Evolutionary conservation across 2,113 vertebrate genomes (phyloP), one percentile per base, ranked within the genome.

Genomic region (Tetraodon nigroviridis): DNA sequence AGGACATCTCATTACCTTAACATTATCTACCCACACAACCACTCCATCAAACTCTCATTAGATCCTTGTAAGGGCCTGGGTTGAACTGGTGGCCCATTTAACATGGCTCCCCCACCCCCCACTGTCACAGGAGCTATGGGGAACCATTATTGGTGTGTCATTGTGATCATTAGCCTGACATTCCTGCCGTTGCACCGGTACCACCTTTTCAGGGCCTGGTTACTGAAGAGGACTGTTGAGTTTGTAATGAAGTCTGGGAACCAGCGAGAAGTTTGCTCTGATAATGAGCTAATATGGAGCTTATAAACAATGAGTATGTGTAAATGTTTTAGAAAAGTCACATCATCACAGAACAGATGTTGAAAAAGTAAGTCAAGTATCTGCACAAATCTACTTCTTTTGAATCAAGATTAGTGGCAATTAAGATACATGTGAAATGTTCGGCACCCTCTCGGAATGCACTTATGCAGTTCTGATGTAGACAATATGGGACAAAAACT

Each of bases 11-110:
- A 81, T 87, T 87, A 87, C 74, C 79, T 78, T 72, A 67, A 67
- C 69, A 71, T 79, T 79, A 85, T 84, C 81, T 79, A 65, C 69
- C 75, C 67, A 61, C 78, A 71, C 47, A 64, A 67, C 65, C 71
- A 69, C 83, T 83, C 79, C 71, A 80, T 84, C 86, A 84, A 78
- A 74, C 69, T 71, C 80, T 80, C 81, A 73, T 85, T 83, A 82
- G 18, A 10, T 44, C 55, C 62, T 40, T 2, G 52, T 45, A 13
- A 62, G 69, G 16, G 16, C n/a, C 13, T 3, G 44, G 16, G 44
- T 46, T 16, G n/a, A 16, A n/a, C 44, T n/a, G 44, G 15, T 17
- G 44, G 75, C 64, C 81, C 78, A 70, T 72, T 86, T 83, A 77
- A 83, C 78, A 60, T 57, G 53, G n/a, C n/a, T n/a, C n/a, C n/a